phyloP scores from a whole-genome alignment of 1,140 invertebrate species.

The Drosophila mayri region DNA sequence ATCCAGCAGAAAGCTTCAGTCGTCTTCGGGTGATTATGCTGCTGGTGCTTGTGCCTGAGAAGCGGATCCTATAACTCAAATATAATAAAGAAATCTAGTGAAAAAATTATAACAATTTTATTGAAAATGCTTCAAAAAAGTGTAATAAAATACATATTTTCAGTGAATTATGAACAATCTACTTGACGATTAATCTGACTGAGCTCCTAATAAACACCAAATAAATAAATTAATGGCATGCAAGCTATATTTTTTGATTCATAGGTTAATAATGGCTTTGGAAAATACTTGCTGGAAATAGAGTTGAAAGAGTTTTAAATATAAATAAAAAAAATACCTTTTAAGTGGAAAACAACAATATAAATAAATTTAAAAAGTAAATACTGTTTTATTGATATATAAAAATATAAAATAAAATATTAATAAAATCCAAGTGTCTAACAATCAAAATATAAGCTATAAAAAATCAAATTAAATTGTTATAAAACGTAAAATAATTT shows the following conservation, averaged over 20 bases:
- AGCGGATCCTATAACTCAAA: constrained; percentile 1
- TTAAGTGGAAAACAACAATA: too few species aligned
- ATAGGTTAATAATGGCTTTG: background rate
- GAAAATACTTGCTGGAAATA: background rate
- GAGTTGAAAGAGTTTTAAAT: background rate
- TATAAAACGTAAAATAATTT: background rate
- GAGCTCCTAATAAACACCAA: background rate
- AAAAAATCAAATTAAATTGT: background rate
- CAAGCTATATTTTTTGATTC: background rate
- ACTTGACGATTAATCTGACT: too few species aligned
- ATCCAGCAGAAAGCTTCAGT: constrained; percentile 30
- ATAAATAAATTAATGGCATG: background rate
- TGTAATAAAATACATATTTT: too few species aligned
- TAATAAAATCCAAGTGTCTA: background rate
- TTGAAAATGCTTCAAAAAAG: background rate
- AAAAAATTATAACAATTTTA: background rate
- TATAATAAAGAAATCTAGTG: background rate
- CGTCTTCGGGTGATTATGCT: constrained; percentile 4
- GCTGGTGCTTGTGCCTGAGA: constrained; percentile 3
- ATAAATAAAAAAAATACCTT: too few species aligned
- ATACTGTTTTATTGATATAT: too few species aligned
- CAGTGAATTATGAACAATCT: too few species aligned
- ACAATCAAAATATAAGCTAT: background rate
- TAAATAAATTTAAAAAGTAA: too few species aligned
- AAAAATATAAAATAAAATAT: too few species aligned